phyloP scores from a whole-genome alignment of 2,888 invertebrate genomes.

The Bombyx huttoni region DNA sequence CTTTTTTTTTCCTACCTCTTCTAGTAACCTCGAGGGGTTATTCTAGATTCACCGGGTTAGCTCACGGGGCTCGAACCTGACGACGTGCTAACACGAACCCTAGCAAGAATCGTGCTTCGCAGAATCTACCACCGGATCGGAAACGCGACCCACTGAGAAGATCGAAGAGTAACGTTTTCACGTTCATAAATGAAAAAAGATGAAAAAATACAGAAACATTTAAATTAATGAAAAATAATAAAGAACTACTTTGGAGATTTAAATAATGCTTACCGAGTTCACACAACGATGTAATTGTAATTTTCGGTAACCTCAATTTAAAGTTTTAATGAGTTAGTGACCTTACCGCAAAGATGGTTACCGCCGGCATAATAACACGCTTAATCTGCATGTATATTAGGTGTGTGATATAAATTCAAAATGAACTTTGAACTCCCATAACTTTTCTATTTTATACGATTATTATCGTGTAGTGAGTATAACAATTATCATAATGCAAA shows the following conservation, averaged over 20 bases:
- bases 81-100: no score
- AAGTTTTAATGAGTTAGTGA: conserved; percentile 31
- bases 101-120: no score
- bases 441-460: not conserved
- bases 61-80: no score
- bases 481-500: no score
- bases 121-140: no score
- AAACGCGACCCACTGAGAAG: no score
- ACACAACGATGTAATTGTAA: conserved; percentile 8
- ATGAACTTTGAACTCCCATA: not conserved
- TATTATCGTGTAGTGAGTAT: no score
- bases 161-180: no score
- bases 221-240: not conserved
- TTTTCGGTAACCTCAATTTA: conserved; percentile 30
- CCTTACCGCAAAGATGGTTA: conserved; percentile 16
- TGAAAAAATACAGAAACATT: not conserved
- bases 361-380: conserved; percentile 18
- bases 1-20: no score
- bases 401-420: conserved; percentile 1
- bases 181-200: not conserved
- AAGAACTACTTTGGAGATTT: not conserved
- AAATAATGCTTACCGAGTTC: not conserved
- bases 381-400: conserved; percentile 8
- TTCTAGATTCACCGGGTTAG: no score
- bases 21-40: no score